Percentiles rank a stretch among this genome's conserved stretches.
Evolutionary conservation across 2,113 vertebrate genomes (phyloP).

Genomic region (Prunella fulvescens): DNA sequence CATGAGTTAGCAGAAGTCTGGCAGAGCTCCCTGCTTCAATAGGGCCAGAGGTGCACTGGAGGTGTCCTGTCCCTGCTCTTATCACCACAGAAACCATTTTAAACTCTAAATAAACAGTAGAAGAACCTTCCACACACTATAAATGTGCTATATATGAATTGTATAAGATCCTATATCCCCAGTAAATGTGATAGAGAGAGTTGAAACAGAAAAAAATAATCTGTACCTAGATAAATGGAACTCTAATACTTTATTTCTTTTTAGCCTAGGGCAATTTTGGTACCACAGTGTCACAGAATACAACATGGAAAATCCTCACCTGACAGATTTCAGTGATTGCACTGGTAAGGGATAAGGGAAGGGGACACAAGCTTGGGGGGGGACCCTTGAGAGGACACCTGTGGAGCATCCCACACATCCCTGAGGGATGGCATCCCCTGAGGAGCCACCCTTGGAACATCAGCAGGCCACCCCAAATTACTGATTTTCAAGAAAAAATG

Average conservation of each 20-base stretch:
- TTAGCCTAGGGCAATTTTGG: not conserved
- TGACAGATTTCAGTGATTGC: accelerated
- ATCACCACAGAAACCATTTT: not conserved
- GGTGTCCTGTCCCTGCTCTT: not conserved
- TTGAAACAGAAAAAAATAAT: not conserved
- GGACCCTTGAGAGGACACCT: not conserved
- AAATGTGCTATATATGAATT: not conserved
- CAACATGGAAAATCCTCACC: accelerated
- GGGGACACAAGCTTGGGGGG: too few species aligned
- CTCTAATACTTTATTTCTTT: not conserved
- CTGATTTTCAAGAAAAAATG: not conserved
- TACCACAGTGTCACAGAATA: not conserved
- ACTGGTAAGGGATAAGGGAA: not conserved
- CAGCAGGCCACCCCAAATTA: not conserved
- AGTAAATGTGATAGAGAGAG: accelerated
- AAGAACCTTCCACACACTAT: not conserved
- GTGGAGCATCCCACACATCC: not conserved
- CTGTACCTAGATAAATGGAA: accelerated
- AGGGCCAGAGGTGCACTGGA: not conserved
- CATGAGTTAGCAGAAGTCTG: not conserved
- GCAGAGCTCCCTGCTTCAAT: not conserved
- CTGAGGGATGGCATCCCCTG: not conserved
- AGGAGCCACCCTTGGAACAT: accelerated
- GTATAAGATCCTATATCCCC: not conserved
- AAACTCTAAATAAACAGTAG: not conserved